A percentile compares a stretch with the other conserved stretches of the same genome.
These are phyloP conservation scores for Fratercula arctica DNA, from an alignment of 2,797 vertebrate species.

Conservation along the genomic window DNA sequence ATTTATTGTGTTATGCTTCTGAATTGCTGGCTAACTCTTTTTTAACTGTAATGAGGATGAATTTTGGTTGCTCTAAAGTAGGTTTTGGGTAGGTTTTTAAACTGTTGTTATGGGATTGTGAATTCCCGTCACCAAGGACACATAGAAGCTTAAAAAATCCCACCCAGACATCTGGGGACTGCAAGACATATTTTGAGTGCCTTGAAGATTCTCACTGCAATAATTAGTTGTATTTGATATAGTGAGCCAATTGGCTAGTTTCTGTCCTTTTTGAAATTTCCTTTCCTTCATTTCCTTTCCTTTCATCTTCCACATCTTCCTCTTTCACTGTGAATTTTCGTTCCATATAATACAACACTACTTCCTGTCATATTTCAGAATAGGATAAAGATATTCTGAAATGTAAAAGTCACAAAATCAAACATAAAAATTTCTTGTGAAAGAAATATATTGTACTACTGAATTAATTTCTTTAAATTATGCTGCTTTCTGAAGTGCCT, in stretches of 20 bases:
- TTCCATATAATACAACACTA: not conserved
- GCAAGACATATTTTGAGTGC: not conserved
- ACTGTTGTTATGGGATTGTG: not conserved
- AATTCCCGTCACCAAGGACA: not conserved
- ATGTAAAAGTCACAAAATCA: not conserved
- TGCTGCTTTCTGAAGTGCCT: not conserved
- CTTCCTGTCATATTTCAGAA: not conserved
- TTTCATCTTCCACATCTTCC: not conserved
- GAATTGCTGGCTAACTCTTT: not conserved
- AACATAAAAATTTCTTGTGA: not conserved
- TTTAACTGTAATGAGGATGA: not conserved
- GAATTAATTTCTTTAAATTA: not conserved
- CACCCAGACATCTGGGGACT: not conserved
- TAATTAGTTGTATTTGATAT: not conserved
- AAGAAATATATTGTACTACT: not conserved
- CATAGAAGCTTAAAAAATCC: not conserved
- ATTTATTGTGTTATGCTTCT: not conserved
- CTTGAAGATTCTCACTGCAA: not conserved
- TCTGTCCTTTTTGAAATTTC: not conserved
- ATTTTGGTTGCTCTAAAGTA: not conserved
- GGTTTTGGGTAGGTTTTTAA: not conserved
- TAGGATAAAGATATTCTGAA: not conserved
- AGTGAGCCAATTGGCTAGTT: not conserved
- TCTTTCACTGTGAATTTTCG: not conserved
- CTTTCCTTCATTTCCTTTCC: not conserved